Conservation (phyloP, 2,113 vertebrate genomes). For the Carassius carassius region DNA sequence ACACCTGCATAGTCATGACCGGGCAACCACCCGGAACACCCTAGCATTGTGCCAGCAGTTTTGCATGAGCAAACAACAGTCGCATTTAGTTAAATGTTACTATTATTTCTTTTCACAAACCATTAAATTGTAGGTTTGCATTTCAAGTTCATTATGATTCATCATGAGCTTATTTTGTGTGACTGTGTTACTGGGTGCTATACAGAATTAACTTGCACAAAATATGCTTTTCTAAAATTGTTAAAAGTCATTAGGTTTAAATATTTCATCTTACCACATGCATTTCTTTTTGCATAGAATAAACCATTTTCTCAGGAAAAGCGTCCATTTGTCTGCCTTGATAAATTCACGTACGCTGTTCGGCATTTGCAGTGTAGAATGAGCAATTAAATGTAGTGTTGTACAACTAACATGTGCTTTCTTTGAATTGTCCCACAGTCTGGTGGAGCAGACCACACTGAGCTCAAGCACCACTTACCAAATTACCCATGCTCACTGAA, state of each 20-base stretch:
- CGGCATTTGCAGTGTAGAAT: neutral
- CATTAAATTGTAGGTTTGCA: neutral
- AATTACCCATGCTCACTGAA: conserved; percentile 15
- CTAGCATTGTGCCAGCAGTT: neutral
- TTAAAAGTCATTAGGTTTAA: neutral
- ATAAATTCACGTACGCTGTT: neutral
- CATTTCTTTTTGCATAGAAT: neutral
- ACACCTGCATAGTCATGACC: neutral
- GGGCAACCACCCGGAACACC: neutral
- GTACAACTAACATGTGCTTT: neutral
- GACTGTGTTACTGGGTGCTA: too few species aligned
- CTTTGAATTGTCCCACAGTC: conserved; percentile 20
- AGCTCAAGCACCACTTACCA: conserved; percentile 33
- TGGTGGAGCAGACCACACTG: conserved; percentile 28
- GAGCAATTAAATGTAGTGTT: conserved; percentile 23
- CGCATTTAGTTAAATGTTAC: neutral
- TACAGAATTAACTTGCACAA: too few species aligned
- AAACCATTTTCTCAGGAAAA: neutral
- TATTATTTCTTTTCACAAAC: neutral
- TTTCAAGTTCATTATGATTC: neutral
- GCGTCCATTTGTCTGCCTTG: neutral
- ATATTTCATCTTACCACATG: neutral
- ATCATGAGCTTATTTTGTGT: too few species aligned
- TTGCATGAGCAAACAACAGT: neutral
- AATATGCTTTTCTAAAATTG: neutral